These are phyloP conservation scores for Cheumatopsyche charites DNA, from an alignment of 1,140 invertebrate species.

Conservation along the genomic window DNA sequence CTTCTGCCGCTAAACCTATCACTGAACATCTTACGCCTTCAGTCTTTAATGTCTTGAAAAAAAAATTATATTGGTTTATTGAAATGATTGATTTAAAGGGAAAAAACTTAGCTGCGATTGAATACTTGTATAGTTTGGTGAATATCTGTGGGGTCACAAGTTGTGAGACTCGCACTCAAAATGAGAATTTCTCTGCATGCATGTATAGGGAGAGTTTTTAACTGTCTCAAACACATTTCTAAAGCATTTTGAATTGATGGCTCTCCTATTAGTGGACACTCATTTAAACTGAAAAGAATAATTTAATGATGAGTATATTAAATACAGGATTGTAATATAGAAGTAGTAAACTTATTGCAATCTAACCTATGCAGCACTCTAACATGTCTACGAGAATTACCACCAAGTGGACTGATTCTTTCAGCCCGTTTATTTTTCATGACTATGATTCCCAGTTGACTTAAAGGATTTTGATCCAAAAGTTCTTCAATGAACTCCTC, in stretches of 20 bases:
- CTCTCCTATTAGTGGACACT: slow-evolving; percentile 76
- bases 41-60: slow-evolving; percentile 67
- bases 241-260: slow-evolving; percentile 95
- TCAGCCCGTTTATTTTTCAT: slow-evolving; percentile 95
- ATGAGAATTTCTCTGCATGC: slow-evolving; percentile 92
- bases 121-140: slow-evolving; percentile 81
- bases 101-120: not conserved
- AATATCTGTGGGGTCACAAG: slow-evolving; percentile 96
- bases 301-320: not conserved
- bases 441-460: slow-evolving; percentile 91
- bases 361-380: slow-evolving; percentile 66
- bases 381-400: slow-evolving; percentile 82
- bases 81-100: not conserved
- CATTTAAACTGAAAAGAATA: slow-evolving; percentile 60
- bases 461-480: slow-evolving; percentile 98
- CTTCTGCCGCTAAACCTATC: slow-evolving; percentile 94
- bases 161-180: slow-evolving; percentile 91
- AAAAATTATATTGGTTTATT: slow-evolving; percentile 25
- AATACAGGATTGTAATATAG: not conserved
- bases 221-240: slow-evolving; percentile 82
- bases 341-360: too few relatives aligned
- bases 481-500: slow-evolving; percentile 96
- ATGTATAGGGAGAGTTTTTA: slow-evolving; percentile 91
- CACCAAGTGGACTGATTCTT: slow-evolving; percentile 87
- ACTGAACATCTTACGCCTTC: slow-evolving; percentile 89